Evolutionary conservation across 2,888 invertebrate genomes (phyloP), one percentile per base, ranked within the genome.

Genomic region (Polylopha cassiicola): DNA sequence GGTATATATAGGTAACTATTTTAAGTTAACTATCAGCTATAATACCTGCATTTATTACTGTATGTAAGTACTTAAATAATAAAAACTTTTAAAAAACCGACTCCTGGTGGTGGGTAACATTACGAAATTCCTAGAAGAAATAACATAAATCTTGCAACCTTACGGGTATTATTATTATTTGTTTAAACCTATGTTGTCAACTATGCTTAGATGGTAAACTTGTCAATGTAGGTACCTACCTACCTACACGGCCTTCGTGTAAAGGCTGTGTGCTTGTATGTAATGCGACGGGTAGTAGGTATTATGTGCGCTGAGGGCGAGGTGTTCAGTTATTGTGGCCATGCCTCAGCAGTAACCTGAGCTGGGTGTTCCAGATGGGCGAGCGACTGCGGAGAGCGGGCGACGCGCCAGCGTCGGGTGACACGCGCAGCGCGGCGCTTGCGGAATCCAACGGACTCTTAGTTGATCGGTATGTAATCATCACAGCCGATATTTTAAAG

Each of bases 331-430:
- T 41, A 36, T 29, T 33, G 39, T 34, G 29, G 14, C 30, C 43
- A 30, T 29, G 16, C 26, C 27, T 10, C 37, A 43, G 20, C 54
- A 55, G 71, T 78, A 78, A 80, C 63, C 34, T 33, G 58, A 74
- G 58, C 58, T 22, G 22, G 9, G 30, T 74, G 73, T 84, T 82
- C 54, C 73, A 84, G 84, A 85, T 85, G 84, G 84, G 70, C 61
- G 78, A 68, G 53, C 67, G 70, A 63, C 71, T 71, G 65, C 70
- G 71, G 69, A 69, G 72, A 67, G 62, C 67, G 64, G 69, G 65
- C 74, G 68, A 68, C 73, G 65, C 60, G 65, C 71, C 68, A 63
- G 76, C 74, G 72, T 77, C 71, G 67, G 65, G 65, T 74, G 75
- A 72, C 74, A 71, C 64, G 68, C 72, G 69, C 67, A 63, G 64